A percentile compares a stretch with the other conserved stretches of the same genome.
These are phyloP conservation scores for Vespertilio murinus DNA, from an alignment of 2,797 vertebrate genomes.

Conservation along the genomic window DNA sequence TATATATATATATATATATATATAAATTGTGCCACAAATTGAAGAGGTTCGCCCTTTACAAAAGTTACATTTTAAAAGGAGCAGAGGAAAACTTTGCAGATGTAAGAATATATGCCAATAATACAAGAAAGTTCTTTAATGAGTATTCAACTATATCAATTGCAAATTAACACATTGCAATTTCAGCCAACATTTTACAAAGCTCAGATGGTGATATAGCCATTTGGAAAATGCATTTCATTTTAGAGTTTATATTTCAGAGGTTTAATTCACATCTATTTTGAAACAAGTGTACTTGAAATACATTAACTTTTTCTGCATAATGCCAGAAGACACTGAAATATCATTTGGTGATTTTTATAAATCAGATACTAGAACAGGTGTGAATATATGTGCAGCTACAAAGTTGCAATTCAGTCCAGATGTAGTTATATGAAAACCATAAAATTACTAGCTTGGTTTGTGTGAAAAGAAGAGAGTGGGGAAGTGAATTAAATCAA, in stretches of 20 bases:
- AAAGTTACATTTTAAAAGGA: constrained; percentile 18
- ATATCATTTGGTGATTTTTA: constrained; percentile 47
- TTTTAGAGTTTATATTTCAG: constrained; percentile 39
- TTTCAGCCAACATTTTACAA: constrained; percentile 13
- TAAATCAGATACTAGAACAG: constrained; percentile 36
- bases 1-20: background rate
- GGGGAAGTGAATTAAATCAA: background rate
- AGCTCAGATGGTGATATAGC: background rate
- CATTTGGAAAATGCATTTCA: constrained; percentile 6
- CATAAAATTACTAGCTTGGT: constrained; percentile 26
- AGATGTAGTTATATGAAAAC: constrained; percentile 25
- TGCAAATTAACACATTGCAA: constrained; percentile 61
- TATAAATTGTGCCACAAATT: background rate
- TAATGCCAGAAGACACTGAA: constrained; percentile 50
- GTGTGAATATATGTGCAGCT: background rate
- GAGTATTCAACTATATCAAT: constrained; percentile 51
- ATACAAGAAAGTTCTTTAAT: constrained; percentile 55
- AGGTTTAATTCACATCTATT: constrained; percentile 10
- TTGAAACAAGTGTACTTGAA: constrained; percentile 53
- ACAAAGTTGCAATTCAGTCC: constrained; percentile 36
- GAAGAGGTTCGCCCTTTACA: background rate
- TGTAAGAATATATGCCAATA: constrained; percentile 36
- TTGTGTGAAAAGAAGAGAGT: background rate
- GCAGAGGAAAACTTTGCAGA: constrained; percentile 30
- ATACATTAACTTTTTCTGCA: constrained; percentile 57